These are phyloP conservation scores for Epinephelus awoara DNA, from an alignment of 2,797 vertebrate species.

Conservation along the genomic window DNA sequence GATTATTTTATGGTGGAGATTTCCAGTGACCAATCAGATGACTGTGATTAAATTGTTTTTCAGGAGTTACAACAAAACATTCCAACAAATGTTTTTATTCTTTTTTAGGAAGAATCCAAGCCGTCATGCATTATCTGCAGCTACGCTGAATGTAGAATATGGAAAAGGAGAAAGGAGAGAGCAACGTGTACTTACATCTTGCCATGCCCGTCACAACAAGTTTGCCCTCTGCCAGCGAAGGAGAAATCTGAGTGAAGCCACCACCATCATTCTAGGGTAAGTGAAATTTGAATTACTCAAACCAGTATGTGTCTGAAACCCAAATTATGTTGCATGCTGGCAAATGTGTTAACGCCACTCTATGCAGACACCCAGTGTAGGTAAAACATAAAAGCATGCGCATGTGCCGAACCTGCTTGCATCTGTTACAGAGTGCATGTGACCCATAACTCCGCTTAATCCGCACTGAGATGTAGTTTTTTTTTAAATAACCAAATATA, in stretches of 20 bases:
- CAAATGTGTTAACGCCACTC: not conserved
- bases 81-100: not conserved
- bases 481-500: too few species aligned
- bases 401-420: too few species aligned
- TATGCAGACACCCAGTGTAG: not conserved
- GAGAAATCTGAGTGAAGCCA: not conserved
- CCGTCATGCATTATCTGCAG: not conserved
- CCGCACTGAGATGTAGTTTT: too few species aligned
- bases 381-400: not conserved
- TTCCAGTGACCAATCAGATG: not conserved
- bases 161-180: not conserved
- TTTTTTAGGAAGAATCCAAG: not conserved
- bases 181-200: not conserved
- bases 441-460: not conserved
- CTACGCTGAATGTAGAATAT: not conserved
- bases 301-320: not conserved
- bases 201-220: too few species aligned
- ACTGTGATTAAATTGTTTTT: not conserved
- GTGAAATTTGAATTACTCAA: not conserved
- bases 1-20: not conserved
- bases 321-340: not conserved
- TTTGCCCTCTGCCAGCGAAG: not conserved
- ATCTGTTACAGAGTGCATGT: not conserved
- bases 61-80: not conserved
- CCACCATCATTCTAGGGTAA: not conserved